Evolutionary conservation across 2,797 vertebrate genomes (phyloP), one percentile per base, ranked within the genome.

Genomic region (Enteromius viviparus): DNA sequence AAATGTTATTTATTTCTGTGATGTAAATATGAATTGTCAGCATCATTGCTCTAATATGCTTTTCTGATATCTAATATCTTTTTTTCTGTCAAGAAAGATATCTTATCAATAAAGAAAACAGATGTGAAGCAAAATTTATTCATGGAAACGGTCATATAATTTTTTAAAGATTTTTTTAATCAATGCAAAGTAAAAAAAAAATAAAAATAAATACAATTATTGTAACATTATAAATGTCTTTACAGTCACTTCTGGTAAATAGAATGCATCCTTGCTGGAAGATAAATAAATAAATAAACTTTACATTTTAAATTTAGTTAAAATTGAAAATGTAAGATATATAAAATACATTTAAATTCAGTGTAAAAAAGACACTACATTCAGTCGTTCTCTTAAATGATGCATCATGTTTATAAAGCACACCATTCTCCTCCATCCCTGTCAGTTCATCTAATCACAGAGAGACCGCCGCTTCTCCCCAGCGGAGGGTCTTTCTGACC

Each of bases 401-500:
- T 34, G 58, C 55, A 34, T 58, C 51, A 15, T 49, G 29, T 37
- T 62, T 47, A 23, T 49, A 49, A 29, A 58, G 6, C 53, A 71
- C 4, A 23, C 14, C 15, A 7, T 40, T 81, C 17, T 58, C 26
- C 55, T 19, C 60, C 76, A 74, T 66, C 69, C 23, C 78, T 49
- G 42, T 81, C 74, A 81, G 42, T 75, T 47, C 26, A 81, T 75
- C 53, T 64, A 58, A 70, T 80, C 85, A 65, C 49, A 6, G 58
- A 82, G 85, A 87, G 55, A 47, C 84, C 80, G 47, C 80, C 82
- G 65, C 69, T 62, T 42, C 64, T 70, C 60, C 75, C 86, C 45
- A 69, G 65, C 32, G 42, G 60, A 85, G 82, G 80, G 60, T 86
- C 84, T 79, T 81, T 75, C 40, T 68, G 71, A 83, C 84, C 74